A percentile compares a stretch with the other conserved stretches of the same genome.
These are phyloP conservation scores for Aeoliscus strigatus DNA, from an alignment of 2,797 vertebrate species.

Conservation along the genomic window DNA sequence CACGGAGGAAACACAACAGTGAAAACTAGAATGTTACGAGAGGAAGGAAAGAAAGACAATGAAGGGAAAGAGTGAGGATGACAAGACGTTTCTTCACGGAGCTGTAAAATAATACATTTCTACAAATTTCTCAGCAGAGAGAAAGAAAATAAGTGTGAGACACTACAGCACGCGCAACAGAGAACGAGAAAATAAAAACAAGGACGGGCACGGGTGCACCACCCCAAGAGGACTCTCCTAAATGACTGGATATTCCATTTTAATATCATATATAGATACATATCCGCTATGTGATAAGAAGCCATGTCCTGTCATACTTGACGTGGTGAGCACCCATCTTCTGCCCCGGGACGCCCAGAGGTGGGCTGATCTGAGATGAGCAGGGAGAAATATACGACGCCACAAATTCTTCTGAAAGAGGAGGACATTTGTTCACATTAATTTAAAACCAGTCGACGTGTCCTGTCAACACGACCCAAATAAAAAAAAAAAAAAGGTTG, in stretches of 20 bases:
- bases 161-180: conserved; percentile 56
- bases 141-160: conserved; percentile 41
- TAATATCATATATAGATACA: conserved; percentile 69
- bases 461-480: conserved; percentile 31
- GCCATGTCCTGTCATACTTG: conserved; percentile 57
- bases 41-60: conserved; percentile 65
- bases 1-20: conserved; percentile 85
- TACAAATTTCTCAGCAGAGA: conserved; percentile 80
- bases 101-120: conserved; percentile 89
- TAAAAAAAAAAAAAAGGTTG: too few species aligned
- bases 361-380: conserved; percentile 31
- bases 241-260: conserved; percentile 58
- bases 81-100: conserved; percentile 70
- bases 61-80: conserved; percentile 65
- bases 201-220: conserved; percentile 46
- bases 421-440: conserved; percentile 50
- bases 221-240: conserved; percentile 43
- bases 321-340: conserved; percentile 39
- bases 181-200: conserved; percentile 53
- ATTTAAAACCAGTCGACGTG: conserved; percentile 49
- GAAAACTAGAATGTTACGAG: conserved; percentile 84
- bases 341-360: conserved; percentile 13
- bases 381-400: conserved; percentile 30
- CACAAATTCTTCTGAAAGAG: conserved; percentile 45
- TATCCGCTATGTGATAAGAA: conserved; percentile 64